These are phyloP conservation scores for Hemibates koningsi DNA, from an alignment of 2,113 vertebrate genomes.

Conservation along the genomic window DNA sequence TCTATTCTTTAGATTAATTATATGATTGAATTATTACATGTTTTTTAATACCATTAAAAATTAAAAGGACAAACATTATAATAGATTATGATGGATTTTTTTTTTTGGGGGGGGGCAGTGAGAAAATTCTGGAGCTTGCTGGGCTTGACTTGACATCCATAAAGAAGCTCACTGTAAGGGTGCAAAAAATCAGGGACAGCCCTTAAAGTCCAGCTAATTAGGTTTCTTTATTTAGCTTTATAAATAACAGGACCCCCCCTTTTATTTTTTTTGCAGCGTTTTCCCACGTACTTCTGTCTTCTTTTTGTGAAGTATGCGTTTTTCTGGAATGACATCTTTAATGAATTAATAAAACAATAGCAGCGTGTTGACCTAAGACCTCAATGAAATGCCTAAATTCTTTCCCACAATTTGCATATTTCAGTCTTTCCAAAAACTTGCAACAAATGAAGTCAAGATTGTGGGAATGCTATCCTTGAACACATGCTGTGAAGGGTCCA, in stretches of 20 bases:
- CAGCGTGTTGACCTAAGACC: conserved; percentile 27
- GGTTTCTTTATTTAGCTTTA: neutral
- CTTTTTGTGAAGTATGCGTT: neutral
- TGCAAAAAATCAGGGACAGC: neutral
- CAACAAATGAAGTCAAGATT: neutral
- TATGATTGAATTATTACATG: neutral
- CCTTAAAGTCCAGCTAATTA: neutral
- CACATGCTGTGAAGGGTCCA: neutral
- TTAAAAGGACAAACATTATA: neutral
- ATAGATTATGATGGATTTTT: neutral
- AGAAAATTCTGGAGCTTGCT: neutral
- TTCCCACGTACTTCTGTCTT: conserved; percentile 9
- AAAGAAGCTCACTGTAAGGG: neutral
- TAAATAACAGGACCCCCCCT: neutral
- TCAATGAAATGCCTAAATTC: conserved; percentile 20
- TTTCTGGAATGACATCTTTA: neutral
- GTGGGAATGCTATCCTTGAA: neutral
- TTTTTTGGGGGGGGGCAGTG: neutral
- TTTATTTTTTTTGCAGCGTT: neutral
- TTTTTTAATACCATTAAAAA: neutral
- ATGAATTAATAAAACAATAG: conserved; percentile 11
- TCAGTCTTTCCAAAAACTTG: neutral
- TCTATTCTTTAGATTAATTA: neutral
- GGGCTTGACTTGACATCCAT: neutral
- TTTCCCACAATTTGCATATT: conserved; percentile 55